Evolutionary conservation across 1,140 invertebrate species (phyloP), one percentile per base, ranked within the genome.

Genomic region (Phocides pigmalion): DNA sequence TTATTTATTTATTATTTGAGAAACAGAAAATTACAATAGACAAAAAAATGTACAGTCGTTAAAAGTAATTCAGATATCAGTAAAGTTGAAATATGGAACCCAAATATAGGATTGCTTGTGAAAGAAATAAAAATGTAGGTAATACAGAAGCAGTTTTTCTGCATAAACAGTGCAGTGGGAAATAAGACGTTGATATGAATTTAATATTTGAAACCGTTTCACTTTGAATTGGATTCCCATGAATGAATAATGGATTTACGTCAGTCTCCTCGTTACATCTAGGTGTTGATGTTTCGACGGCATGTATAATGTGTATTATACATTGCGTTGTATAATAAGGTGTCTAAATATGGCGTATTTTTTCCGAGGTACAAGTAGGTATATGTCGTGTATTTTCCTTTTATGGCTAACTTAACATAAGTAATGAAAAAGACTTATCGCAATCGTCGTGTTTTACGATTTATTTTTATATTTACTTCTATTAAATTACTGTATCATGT

Each of bases 131-230:
- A 3, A 8, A 28, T 3, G 6, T 2, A 28, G 9, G 4, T 4
- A 8, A 28, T 28, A 28, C 25, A 3, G n/a, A 32, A 51, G 37
- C 12, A 17, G 11, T 15, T 32, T 46, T 11, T 9, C 17, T 16
- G 32, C 8, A 15, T 6, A 16, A 50, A 49, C n/a, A 11, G 14
- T 2, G 22, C 25, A 32, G 14, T 28, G 28, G 9, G 47, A 50
- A 17, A 37, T 37, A 37, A 17, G 15, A 51, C 28, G 14, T 51
- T 37, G 49, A 53, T 53, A 53, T 53, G 25, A 53, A 53, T 53
- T 53, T 53, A 53, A 53, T 53, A 35, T 53, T 53, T 35, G 49
- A 17, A 53, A 53, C n/a, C 32, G 50, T 53, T 17, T 53, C 50
- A 35, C 25, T 50, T 50, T 11, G 49, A 39, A 54, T 41, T 41